Evolutionary conservation across 2,888 invertebrate genomes (phyloP).

Genomic region (Hydrotaea cyrtoneurina): DNA sequence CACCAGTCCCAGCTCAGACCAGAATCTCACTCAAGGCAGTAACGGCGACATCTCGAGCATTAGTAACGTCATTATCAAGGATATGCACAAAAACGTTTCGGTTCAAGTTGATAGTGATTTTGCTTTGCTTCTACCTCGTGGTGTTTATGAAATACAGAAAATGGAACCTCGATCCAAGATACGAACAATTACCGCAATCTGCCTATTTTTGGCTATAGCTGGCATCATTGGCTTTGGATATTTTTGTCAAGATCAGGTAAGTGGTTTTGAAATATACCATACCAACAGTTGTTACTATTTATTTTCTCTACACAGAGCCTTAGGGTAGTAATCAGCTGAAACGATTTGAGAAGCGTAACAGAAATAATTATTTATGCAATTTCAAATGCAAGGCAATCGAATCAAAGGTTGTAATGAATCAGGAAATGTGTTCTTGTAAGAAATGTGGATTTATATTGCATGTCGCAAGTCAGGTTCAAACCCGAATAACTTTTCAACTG

Average conservation of each 20-base stretch:
- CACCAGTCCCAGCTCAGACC: not conserved
- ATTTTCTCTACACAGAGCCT: too few species aligned
- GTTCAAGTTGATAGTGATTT: conserved; percentile 93
- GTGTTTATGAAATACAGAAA: conserved; percentile 90
- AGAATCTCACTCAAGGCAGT: conserved; percentile 8
- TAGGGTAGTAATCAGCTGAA: too few species aligned
- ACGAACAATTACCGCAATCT: conserved; percentile 90
- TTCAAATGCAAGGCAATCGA: too few species aligned
- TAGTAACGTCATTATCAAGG: conserved; percentile 69
- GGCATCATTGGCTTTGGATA: conserved; percentile 95
- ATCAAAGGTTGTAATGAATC: too few species aligned
- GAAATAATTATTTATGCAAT: too few species aligned
- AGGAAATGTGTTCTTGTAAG: too few species aligned
- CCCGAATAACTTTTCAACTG: too few species aligned
- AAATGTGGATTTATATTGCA: too few species aligned
- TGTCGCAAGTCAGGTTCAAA: too few species aligned
- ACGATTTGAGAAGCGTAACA: too few species aligned
- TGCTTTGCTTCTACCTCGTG: conserved; percentile 88
- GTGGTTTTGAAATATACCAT: too few species aligned
- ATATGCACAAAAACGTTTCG: conserved; percentile 89
- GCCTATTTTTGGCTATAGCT: conserved; percentile 90
- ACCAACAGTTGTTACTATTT: too few species aligned
- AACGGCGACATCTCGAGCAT: conserved; percentile 49
- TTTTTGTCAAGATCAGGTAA: conserved; percentile 93
- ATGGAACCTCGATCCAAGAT: conserved; percentile 92